Evolutionary conservation across 2,113 vertebrate species (phyloP).

Genomic region (Sterrhoptilus dennistouni): DNA sequence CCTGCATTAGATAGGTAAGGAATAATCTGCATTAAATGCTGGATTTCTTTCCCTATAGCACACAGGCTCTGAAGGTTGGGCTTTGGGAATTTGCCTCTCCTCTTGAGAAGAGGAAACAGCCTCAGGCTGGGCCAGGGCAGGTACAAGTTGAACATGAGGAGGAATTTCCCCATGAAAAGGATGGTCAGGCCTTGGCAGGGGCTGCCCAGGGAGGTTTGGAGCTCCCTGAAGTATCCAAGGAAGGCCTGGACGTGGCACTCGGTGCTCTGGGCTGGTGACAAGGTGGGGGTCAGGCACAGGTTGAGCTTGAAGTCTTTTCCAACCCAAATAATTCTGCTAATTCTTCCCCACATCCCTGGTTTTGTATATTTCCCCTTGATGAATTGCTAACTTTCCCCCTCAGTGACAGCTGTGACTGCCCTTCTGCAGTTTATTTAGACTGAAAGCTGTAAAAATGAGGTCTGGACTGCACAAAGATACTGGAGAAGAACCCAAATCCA

Average conservation of each 20-base stretch:
- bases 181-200: background rate
- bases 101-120: background rate
- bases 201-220: background rate
- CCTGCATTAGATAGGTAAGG: background rate
- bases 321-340: background rate
- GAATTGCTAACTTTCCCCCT: background rate
- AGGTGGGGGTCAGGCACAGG: rapidly evolving
- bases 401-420: background rate
- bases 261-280: background rate
- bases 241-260: rapidly evolving
- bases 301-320: background rate
- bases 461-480: background rate
- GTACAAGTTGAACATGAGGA: background rate
- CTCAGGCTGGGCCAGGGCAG: background rate
- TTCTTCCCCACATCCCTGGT: background rate
- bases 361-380: background rate
- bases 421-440: background rate
- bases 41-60: background rate
- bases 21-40: background rate
- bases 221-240: background rate
- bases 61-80: too few species aligned
- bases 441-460: background rate
- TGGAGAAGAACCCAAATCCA: background rate
- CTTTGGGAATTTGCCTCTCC: background rate
- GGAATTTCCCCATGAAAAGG: background rate